phyloP scores from a whole-genome alignment of 2,113 vertebrate species.

The Tetrao urogallus region DNA sequence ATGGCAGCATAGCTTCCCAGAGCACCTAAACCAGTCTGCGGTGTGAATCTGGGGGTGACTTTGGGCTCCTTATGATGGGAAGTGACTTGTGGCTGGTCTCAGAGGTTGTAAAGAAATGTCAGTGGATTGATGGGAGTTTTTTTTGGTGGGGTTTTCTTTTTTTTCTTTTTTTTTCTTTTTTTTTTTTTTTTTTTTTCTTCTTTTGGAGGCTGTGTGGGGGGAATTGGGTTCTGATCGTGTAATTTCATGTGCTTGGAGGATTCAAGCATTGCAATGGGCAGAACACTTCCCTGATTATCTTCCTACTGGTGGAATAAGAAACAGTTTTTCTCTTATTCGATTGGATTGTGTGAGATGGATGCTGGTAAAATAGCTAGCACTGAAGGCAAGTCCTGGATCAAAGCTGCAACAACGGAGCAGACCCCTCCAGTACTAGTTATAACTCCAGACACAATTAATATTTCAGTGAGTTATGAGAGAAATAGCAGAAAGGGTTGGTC shows the following conservation, averaged over 20 bases:
- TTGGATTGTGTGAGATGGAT: background rate
- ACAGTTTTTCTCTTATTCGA: background rate
- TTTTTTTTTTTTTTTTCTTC: no score
- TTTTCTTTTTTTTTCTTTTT: no score
- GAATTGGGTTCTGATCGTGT: background rate
- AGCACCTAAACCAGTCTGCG: background rate
- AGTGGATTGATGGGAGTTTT: background rate
- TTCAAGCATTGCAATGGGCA: background rate
- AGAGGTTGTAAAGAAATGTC: background rate
- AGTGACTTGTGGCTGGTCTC: background rate
- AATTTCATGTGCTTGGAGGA: background rate
- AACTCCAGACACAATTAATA: background rate
- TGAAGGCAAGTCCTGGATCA: background rate
- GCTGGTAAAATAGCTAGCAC: background rate
- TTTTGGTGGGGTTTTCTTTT: background rate
- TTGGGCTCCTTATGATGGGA: fast-evolving
- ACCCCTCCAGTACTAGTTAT: background rate
- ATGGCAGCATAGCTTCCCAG: background rate
- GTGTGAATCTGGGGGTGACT: background rate
- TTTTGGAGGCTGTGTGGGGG: background rate
- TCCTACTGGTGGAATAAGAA: background rate
- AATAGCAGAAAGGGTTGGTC: background rate
- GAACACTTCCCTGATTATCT: background rate
- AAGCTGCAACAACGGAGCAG: background rate
- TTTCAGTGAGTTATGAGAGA: background rate